These are phyloP conservation scores for Aradophagus sp. DNA, from an alignment of 1,140 invertebrate species.

Conservation along the genomic window DNA sequence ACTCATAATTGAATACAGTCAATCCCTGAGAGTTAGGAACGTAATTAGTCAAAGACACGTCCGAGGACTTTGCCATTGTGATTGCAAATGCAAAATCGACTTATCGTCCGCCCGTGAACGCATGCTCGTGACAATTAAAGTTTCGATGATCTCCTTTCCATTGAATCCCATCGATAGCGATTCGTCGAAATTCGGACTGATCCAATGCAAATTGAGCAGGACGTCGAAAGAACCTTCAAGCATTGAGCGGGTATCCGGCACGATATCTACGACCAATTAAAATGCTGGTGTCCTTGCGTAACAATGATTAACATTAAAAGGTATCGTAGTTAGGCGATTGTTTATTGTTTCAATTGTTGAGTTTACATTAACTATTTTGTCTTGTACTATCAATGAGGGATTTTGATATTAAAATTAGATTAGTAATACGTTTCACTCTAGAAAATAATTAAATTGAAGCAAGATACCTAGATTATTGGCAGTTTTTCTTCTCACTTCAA, in stretches of 20 bases:
- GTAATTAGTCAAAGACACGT: constrained; percentile 68
- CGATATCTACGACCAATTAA: too few relatives aligned
- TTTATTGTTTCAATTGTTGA: too few relatives aligned
- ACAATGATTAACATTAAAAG: too few relatives aligned
- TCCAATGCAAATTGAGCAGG: constrained; percentile 22
- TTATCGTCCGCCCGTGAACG: constrained; percentile 64
- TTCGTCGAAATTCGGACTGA: constrained; percentile 25
- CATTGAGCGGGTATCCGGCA: constrained; percentile 5
- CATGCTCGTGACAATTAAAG: constrained; percentile 65
- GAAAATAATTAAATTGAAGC: too few relatives aligned
- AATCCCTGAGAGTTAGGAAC: constrained; percentile 63
- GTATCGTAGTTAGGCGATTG: too few relatives aligned
- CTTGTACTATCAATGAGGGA: too few relatives aligned
- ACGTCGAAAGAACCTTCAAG: constrained; percentile 5
- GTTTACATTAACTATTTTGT: too few relatives aligned
- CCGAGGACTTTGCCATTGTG: constrained; percentile 53
- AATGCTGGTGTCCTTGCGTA: too few relatives aligned
- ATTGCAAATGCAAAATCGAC: constrained; percentile 60
- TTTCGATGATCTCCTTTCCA: constrained; percentile 56
- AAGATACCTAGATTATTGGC: too few relatives aligned
- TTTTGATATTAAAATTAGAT: too few relatives aligned
- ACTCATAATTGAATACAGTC: constrained; percentile 68
- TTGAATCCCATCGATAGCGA: constrained; percentile 13
- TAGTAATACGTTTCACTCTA: too few relatives aligned
- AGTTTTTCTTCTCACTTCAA: too few relatives aligned